These are phyloP conservation scores for Drosophila antonietae DNA, from an alignment of 2,888 invertebrate species.

Conservation along the genomic window DNA sequence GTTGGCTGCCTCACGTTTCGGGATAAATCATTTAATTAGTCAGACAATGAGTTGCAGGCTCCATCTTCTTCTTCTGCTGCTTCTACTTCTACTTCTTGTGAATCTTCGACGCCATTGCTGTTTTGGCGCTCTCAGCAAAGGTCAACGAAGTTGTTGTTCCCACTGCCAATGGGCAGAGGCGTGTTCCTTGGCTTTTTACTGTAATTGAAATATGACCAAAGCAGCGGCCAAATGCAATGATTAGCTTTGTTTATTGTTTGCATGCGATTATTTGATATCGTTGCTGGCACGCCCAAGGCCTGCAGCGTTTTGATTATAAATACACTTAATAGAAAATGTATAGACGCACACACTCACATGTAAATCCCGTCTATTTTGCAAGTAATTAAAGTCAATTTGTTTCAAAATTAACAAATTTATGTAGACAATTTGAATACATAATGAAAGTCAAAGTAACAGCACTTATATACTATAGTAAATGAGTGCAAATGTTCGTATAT, in stretches of 20 bases:
- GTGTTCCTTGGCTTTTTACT: slow-evolving; percentile 55
- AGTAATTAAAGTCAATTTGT: slow-evolving; percentile 61
- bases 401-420: slow-evolving; percentile 55
- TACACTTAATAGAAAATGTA: not conserved
- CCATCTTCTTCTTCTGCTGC: slow-evolving; percentile 10
- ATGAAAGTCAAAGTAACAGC: slow-evolving; percentile 18
- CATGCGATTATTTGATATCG: slow-evolving; percentile 35
- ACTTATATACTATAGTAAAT: slow-evolving; percentile 1
- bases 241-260: slow-evolving; percentile 60
- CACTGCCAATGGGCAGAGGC: slow-evolving; percentile 42
- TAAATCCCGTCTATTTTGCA: slow-evolving; percentile 38
- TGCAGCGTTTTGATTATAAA: slow-evolving; percentile 6
- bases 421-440: slow-evolving; percentile 29
- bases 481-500: not conserved
- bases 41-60: slow-evolving; percentile 70
- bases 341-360: slow-evolving; percentile 5
- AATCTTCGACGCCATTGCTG: slow-evolving; percentile 58
- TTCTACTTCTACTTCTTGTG: slow-evolving; percentile 15
- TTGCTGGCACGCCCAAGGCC: slow-evolving; percentile 39
- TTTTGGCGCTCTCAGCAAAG: slow-evolving; percentile 51
- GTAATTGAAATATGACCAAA: slow-evolving; percentile 71
- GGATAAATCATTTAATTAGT: slow-evolving; percentile 81
- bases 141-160: slow-evolving; percentile 60
- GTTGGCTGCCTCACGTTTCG: slow-evolving; percentile 74
- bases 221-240: slow-evolving; percentile 50